These are phyloP conservation scores for Nicator chloris DNA, from an alignment of 2,113 vertebrate genomes.

Conservation along the genomic window DNA sequence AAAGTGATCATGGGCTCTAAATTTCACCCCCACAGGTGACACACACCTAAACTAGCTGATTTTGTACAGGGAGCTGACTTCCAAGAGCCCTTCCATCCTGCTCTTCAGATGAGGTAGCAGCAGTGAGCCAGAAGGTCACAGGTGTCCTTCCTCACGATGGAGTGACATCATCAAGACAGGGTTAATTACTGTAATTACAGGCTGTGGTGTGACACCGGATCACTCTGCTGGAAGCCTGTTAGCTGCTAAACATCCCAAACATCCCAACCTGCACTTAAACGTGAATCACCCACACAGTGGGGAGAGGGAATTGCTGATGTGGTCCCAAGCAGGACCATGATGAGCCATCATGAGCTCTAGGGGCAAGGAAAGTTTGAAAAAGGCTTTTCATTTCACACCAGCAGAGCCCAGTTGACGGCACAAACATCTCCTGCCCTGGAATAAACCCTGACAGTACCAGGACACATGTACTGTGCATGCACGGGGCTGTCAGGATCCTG, in stretches of 20 bases:
- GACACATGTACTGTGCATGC: background rate
- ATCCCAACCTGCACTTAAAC: background rate
- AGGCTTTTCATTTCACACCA: background rate
- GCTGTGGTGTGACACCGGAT: fast-evolving
- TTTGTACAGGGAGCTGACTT: background rate
- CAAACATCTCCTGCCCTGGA: background rate
- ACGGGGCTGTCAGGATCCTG: background rate
- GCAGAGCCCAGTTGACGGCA: background rate
- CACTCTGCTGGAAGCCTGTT: background rate
- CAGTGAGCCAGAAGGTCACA: background rate
- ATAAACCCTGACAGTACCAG: background rate
- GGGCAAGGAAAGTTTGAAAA: background rate
- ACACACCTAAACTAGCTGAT: background rate
- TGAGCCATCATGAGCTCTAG: background rate
- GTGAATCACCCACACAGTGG: background rate
- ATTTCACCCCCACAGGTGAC: background rate
- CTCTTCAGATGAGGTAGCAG: background rate
- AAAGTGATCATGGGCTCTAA: background rate
- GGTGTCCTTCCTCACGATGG: background rate
- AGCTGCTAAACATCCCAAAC: background rate
- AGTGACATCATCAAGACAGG: background rate
- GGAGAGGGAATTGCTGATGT: background rate
- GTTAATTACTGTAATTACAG: slow-evolving; percentile 19
- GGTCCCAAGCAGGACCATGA: background rate
- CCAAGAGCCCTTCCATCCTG: background rate